phyloP scores from a whole-genome alignment of 1,140 invertebrate genomes.

The Drosophila sulfurigaster region DNA sequence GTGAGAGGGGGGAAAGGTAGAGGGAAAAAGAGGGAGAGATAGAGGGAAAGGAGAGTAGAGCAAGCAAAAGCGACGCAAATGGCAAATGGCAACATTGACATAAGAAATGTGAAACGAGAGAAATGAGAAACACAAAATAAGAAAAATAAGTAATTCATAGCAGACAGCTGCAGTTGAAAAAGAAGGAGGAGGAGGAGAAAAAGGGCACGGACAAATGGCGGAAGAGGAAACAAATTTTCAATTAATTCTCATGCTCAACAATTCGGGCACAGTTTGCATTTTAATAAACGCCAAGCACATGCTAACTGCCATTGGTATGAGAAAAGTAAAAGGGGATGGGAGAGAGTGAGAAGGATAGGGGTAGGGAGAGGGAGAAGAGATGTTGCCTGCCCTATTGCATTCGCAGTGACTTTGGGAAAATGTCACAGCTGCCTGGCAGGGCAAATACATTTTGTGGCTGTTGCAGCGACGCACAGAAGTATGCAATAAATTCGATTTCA shows the following conservation, averaged over 20 bases:
- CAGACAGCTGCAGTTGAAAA: neutral
- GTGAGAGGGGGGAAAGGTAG: too few relatives aligned
- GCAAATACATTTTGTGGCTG: constrained; percentile 76
- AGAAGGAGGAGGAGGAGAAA: neutral
- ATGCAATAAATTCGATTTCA: constrained; percentile 79
- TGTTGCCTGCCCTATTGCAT: constrained; percentile 7
- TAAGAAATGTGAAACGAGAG: constrained; percentile 15
- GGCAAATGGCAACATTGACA: constrained; percentile 27
- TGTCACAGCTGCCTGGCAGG: constrained; percentile 69
- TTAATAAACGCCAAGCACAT: constrained; percentile 74
- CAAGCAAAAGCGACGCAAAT: constrained; percentile 17
- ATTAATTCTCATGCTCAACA: constrained; percentile 68
- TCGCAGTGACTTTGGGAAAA: constrained; percentile 42
- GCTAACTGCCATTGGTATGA: constrained; percentile 46
- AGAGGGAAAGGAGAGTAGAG: constrained; percentile 11
- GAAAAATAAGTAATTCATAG: constrained; percentile 1
- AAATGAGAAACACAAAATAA: constrained; percentile 12
- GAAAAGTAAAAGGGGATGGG: neutral
- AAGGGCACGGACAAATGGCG: too few relatives aligned
- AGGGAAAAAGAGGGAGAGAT: too few relatives aligned
- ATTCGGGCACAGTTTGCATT: constrained; percentile 51
- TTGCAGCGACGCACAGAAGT: constrained; percentile 67
- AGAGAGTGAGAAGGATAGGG: neutral
- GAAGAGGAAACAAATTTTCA: constrained; percentile 65
- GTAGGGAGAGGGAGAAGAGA: neutral